Evolutionary conservation across 2,888 invertebrate genomes (phyloP), one percentile per base, ranked within the genome.

Genomic region (Enchytraeus crypticus): DNA sequence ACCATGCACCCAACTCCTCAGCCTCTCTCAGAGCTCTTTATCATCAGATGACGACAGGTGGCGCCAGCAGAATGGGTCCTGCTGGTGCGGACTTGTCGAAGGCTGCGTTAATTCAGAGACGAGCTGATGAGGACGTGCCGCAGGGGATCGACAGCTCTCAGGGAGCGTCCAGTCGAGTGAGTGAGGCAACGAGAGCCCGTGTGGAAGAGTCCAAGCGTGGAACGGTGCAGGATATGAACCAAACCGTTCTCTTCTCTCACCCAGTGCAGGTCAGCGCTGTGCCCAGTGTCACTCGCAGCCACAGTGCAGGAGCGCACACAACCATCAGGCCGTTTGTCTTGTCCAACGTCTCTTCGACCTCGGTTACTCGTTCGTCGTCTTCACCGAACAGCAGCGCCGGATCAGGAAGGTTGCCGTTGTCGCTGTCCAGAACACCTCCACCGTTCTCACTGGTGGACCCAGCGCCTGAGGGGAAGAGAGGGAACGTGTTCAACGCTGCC

Each of bases 351-450:
- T 38, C 38, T 14, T 38, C 38, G 11, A 38, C 11, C 11, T 8
- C 11, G 8, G 11, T 38, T 38, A 38, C 38, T 38, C 8, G 38
- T 8, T 38, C 38, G 18, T 8, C 34, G 8, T n/a, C 33, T n/a
- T 54, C 55, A 18, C 55, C 55, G 5, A 38, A 38, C 43, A 54
- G 55, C 55, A 54, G 55, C 43, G 38, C 55, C 26, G 38, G 55
- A 2, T 54, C 55, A 0, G 38, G 55, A 0, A 32, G 38, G 38
- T 27, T 54, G 3, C 18, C 21, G 33, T 54, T 54, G 23, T 54
- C 55, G 21, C 33, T 54, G 23, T 38, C 55, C 3, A 21, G 32
- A 27, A 51, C 30, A 23, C 23, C 29, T n/a, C 32, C 55, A 1
- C 21, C 27, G 21, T 21, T 38, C 4, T 32, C 11, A 38, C 11